phyloP scores from a whole-genome alignment of 2,113 vertebrate genomes.

The Lutjanus erythropterus region DNA sequence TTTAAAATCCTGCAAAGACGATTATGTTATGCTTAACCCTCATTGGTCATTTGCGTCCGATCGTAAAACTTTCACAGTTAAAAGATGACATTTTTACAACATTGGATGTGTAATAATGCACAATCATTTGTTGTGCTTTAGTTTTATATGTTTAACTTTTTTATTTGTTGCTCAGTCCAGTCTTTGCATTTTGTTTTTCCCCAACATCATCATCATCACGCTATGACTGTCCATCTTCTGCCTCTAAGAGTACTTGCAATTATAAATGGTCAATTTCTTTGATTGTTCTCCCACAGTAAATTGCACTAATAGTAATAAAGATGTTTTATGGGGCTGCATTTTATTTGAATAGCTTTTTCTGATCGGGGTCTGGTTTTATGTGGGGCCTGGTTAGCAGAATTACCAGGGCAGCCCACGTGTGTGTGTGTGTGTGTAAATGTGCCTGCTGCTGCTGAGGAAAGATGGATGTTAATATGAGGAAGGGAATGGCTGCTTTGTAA shows the following conservation, averaged over 20 bases:
- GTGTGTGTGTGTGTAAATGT: not conserved
- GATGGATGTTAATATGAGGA: constrained; percentile 39
- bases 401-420: constrained; percentile 1
- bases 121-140: not conserved
- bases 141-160: constrained; percentile 2
- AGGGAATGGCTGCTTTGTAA: constrained; percentile 36
- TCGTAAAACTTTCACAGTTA: not conserved
- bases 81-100: not conserved
- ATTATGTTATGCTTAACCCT: not conserved
- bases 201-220: not conserved
- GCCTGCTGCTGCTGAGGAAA: constrained; percentile 30
- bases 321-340: constrained; percentile 49
- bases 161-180: not conserved
- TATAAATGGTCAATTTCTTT: constrained; percentile 53
- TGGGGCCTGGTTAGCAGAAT: constrained; percentile 26
- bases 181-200: not conserved
- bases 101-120: not conserved
- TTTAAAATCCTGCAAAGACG: not conserved
- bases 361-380: constrained; percentile 51
- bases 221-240: constrained; percentile 9
- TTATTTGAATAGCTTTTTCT: constrained; percentile 54
- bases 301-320: constrained; percentile 23
- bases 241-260: constrained; percentile 17
- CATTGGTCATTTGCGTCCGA: not conserved
- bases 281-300: constrained; percentile 21